These are phyloP conservation scores for Agapornis roseicollis DNA, from an alignment of 2,113 vertebrate species.

Conservation along the genomic window DNA sequence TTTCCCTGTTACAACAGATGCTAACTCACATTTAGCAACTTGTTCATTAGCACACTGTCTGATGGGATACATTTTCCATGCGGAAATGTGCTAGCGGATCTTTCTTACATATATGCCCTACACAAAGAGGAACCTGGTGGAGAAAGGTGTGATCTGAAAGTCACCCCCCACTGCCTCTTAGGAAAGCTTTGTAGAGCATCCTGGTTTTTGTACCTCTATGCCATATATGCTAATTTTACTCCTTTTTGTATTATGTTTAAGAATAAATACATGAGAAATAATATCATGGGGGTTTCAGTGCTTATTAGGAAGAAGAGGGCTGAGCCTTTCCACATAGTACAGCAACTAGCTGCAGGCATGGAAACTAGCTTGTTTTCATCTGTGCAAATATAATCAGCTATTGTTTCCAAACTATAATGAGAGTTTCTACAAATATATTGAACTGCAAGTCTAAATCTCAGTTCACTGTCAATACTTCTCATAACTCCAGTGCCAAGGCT, in stretches of 20 bases:
- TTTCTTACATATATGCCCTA: neutral
- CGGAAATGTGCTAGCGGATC: neutral
- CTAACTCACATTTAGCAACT: neutral
- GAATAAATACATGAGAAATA: neutral
- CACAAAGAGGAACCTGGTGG: neutral
- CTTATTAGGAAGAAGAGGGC: neutral
- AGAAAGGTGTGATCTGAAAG: neutral
- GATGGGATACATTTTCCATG: neutral
- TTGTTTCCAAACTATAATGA: neutral
- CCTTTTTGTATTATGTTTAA: neutral
- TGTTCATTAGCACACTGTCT: neutral
- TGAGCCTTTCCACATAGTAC: neutral
- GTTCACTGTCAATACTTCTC: neutral
- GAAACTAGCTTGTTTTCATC: neutral
- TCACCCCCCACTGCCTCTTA: neutral
- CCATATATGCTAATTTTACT: neutral
- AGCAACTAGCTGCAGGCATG: neutral
- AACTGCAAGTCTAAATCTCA: neutral
- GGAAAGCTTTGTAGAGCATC: neutral
- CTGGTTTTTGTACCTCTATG: neutral
- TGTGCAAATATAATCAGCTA: neutral
- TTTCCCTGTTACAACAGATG: neutral
- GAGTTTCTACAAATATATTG: neutral
- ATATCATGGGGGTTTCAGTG: neutral
- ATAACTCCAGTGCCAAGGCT: neutral